A percentile compares a stretch with the other conserved stretches of the same genome.
These are phyloP conservation scores for Sarcoramphus papa DNA, from an alignment of 2,797 vertebrate species.

Conservation along the genomic window DNA sequence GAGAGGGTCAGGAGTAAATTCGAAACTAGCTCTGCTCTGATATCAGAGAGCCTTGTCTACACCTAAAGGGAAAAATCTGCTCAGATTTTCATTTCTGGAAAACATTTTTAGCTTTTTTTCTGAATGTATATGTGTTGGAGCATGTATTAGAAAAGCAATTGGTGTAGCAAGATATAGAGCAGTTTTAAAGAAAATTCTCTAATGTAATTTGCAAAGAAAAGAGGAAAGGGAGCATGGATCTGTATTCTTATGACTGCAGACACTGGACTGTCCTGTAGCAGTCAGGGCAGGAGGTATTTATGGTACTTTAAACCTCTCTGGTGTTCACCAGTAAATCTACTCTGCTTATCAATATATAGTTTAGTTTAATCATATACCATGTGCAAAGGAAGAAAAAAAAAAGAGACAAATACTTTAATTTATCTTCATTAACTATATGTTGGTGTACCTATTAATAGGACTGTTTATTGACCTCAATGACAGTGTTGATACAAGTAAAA, in stretches of 20 bases:
- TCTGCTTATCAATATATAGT: not conserved
- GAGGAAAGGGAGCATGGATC: not conserved
- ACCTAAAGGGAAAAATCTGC: not conserved
- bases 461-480: not conserved
- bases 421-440: not conserved
- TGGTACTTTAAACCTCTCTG: not conserved
- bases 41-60: not conserved
- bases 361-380: not conserved
- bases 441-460: not conserved
- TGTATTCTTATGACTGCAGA: not conserved
- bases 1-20: not conserved
- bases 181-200: not conserved
- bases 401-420: not conserved
- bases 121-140: not conserved
- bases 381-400: not conserved
- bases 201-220: not conserved
- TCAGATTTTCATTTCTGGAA: not conserved
- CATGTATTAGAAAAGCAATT: not conserved
- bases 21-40: not conserved
- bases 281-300: not conserved
- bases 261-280: not conserved
- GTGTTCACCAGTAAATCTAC: not conserved
- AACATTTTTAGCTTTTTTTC: not conserved
- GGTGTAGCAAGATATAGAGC: not conserved
- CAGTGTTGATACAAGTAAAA: not conserved